Base-by-base conservation (phyloP, 2,888 invertebrate species). In the Chymomyza amoena region DNA sequence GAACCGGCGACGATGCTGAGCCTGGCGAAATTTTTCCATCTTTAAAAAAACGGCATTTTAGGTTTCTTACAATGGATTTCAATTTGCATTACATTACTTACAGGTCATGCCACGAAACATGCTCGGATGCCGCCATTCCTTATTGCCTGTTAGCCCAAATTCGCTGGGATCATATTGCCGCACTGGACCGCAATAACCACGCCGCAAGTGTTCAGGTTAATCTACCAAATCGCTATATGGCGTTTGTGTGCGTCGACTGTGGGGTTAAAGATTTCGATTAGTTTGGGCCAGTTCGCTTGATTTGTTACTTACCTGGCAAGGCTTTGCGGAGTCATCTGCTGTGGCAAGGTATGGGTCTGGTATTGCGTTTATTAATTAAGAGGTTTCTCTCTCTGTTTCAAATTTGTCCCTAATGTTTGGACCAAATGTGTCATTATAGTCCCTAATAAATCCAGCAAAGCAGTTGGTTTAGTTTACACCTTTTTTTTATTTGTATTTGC, bases 61-160 rank as follows among this genome's bases (percentile, higher is more conserved):
- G 13, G 39, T 13, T 13, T 10, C 2, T 45, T 13, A 4, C 36
- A 36, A 36, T 36, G 1, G 7, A 45, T 13, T 45, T 45, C 4
- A 13, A 45, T 32, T 32, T 9, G 6, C 39, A 13, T 45, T 45
- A 4, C 1, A 6, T 45, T 45, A 79, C 84, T 52, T 6, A 84
- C 85, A 75, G 65, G 77, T 69, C 72, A 76, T 51, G 6, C 70
- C 68, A 0, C 77, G 74, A 39, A 77, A 84, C 63, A 80, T 66
- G 15, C 70, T 64, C n/a, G 82, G 77, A 70, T 80, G 51, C 0
- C 64, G 79, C 84, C 81, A 78, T 32, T 81, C 67, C 60, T 87
- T 84, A 52, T 67, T 66, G 18, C 67, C 69, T 0, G 69, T 73
- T 5, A 76, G 39, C 0, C 73, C 84, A 16, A 79, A 79, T 0